Evolutionary conservation across 2,888 invertebrate species (phyloP), one percentile per base, ranked within the genome.

Genomic region (Hemistola chrysoprasaria): DNA sequence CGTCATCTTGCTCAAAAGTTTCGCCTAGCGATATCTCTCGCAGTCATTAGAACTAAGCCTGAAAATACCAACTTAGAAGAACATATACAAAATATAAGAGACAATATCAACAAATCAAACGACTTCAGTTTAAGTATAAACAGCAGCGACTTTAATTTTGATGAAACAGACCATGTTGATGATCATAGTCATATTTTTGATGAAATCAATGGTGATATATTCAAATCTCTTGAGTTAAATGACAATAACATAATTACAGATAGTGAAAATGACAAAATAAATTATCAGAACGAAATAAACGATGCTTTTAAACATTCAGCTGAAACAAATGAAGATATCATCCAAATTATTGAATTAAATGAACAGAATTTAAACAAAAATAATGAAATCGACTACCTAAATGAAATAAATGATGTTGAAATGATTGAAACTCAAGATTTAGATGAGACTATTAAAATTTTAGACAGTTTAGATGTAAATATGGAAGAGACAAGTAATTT

Each of bases 61-160:
- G 37, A 56, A n/a, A 41, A 69, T 8, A 0, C 62, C 21, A 47
- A 57, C 1, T 44, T 67, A 1, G 57, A 63, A 5, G 39, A 67
- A 8, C 71, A 77, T 35, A 47, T 82, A 37, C 21, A 59, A 28
- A 36, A 59, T 11, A 32, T 82, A 22, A 67, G 49, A 69, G 50
- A 44, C 5, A 69, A 60, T 42, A 32, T 73, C 22, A 51, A 48
- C n/a, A 39, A 61, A 2, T 30, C 21, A 3, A 65, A 62, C 2
- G 65, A 72, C 36, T 24, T 59, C 2, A 59, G 63, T 2, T 39
- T 60, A 4, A 71, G 61, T 4, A 20, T 75, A 0, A 65, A 65
- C 32, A 80, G 76, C 44, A 72, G 77, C 2, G 81, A 80, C 33
- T 81, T 82, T 26, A 36, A 62, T 1, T 44, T 71, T 6, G 55